Percentiles rank a stretch among this genome's conserved stretches.
Conservation (phyloP, 2,888 invertebrate species). For the Diogma glabrata region DNA sequence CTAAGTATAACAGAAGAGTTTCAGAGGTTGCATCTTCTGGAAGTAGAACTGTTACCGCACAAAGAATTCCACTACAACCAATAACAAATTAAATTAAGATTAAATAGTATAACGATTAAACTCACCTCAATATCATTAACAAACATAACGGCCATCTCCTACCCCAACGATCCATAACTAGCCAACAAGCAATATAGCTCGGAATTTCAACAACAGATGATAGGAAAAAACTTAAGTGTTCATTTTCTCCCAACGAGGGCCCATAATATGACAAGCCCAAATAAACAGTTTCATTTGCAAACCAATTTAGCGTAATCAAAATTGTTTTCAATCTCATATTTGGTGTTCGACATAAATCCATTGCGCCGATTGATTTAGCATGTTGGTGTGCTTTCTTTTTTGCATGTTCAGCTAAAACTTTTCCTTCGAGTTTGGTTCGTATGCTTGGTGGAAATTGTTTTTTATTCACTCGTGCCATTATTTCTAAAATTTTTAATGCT, state of each 20-base stretch:
- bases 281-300: conserved; percentile 86
- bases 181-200: conserved; percentile 77
- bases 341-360: conserved; percentile 52
- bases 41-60: conserved; percentile 72
- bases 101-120: conserved; percentile 23
- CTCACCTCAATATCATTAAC: conserved; percentile 73
- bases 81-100: no score
- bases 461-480: conserved; percentile 65
- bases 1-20: conserved; percentile 62
- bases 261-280: conserved; percentile 87
- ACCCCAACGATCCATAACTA: conserved; percentile 79
- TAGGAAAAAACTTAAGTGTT: conserved; percentile 79
- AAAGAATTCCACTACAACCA: conserved; percentile 61
- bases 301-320: conserved; percentile 80
- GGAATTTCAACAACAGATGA: conserved; percentile 82
- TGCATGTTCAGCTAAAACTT: conserved; percentile 53
- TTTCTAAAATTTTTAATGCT: conserved; percentile 65
- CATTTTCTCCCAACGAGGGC: conserved; percentile 74
- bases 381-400: conserved; percentile 38
- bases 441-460: conserved; percentile 63
- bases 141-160: conserved; percentile 79
- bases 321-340: conserved; percentile 82
- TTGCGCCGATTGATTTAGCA: conserved; percentile 34
- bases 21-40: conserved; percentile 63
- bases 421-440: conserved; percentile 57